phyloP scores from a whole-genome alignment of 2,113 vertebrate genomes.

The Cyphomyrus plagiostoma region DNA sequence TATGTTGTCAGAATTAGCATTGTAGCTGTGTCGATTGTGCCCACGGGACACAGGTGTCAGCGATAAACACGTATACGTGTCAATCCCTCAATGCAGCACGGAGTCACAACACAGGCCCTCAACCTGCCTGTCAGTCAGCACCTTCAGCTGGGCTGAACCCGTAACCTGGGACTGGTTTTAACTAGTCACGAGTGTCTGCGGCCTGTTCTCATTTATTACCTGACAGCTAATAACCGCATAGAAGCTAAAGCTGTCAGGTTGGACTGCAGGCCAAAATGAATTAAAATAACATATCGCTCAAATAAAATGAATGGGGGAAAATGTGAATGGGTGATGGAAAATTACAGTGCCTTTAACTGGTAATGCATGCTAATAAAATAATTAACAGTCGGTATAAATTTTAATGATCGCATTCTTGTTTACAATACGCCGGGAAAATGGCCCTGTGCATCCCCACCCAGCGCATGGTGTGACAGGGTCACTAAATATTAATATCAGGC shows the following conservation, averaged over 20 bases:
- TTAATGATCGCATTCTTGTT: neutral
- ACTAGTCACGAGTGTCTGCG: neutral
- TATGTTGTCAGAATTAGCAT: slow-evolving; percentile 23
- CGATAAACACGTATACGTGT: neutral
- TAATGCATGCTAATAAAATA: slow-evolving; percentile 10
- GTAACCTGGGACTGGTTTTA: neutral
- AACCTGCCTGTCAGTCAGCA: neutral
- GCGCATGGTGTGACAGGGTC: slow-evolving; percentile 3
- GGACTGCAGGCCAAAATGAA: neutral
- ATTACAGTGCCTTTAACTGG: neutral
- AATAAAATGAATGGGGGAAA: neutral
- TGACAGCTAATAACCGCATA: neutral
- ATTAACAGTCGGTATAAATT: slow-evolving; percentile 9
- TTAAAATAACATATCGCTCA: neutral
- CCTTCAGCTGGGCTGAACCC: neutral
- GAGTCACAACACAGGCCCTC: neutral
- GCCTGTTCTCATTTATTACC: neutral
- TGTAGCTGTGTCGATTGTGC: neutral
- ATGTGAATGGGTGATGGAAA: neutral
- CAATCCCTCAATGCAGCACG: neutral
- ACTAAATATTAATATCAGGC: slow-evolving; percentile 25
- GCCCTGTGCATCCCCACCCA: neutral
- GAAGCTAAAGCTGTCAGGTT: neutral
- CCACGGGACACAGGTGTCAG: neutral
- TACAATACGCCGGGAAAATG: slow-evolving; percentile 11